These are phyloP conservation scores for Criorhina ranunculi DNA, from an alignment of 2,888 invertebrate genomes.

Conservation along the genomic window DNA sequence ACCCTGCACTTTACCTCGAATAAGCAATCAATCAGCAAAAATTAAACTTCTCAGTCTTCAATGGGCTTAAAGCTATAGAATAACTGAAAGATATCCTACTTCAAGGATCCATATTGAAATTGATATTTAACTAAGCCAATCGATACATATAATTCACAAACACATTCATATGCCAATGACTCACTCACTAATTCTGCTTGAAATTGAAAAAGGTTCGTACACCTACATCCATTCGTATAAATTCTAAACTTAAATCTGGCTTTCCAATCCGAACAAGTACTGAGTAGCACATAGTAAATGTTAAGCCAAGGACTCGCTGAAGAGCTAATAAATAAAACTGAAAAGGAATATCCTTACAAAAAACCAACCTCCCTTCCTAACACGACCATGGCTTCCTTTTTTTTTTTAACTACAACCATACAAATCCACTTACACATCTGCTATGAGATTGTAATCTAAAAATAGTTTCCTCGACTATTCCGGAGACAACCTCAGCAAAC, in stretches of 20 bases:
- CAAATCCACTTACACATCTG: constrained; percentile 73
- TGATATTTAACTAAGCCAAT: constrained; percentile 9
- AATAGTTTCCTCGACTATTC: constrained; percentile 69
- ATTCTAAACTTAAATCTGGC: constrained; percentile 52
- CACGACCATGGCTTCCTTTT: constrained; percentile 5
- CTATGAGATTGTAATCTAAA: constrained; percentile 69
- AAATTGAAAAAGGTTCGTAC: constrained; percentile 22
- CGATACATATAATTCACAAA: constrained; percentile 62
- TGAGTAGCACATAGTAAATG: constrained; percentile 47
- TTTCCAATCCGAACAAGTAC: constrained; percentile 55
- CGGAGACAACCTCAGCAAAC: constrained; percentile 72
- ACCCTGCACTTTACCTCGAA: too few relatives aligned
- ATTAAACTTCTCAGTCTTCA: too few relatives aligned
- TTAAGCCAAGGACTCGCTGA: constrained; percentile 55
- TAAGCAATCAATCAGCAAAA: too few relatives aligned
- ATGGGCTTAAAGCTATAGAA: too few relatives aligned
- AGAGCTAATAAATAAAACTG: constrained; percentile 74
- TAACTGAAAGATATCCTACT: too few relatives aligned
- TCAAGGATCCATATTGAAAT: background rate
- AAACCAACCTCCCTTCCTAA: constrained; percentile 1
- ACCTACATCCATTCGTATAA: constrained; percentile 9
- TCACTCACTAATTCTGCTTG: background rate
- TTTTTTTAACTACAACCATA: constrained; percentile 14
- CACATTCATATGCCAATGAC: constrained; percentile 27
- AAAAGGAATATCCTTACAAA: constrained; percentile 55